Base-by-base conservation (phyloP, 2,888 invertebrate species). In the Epsilonema sp. region DNA sequence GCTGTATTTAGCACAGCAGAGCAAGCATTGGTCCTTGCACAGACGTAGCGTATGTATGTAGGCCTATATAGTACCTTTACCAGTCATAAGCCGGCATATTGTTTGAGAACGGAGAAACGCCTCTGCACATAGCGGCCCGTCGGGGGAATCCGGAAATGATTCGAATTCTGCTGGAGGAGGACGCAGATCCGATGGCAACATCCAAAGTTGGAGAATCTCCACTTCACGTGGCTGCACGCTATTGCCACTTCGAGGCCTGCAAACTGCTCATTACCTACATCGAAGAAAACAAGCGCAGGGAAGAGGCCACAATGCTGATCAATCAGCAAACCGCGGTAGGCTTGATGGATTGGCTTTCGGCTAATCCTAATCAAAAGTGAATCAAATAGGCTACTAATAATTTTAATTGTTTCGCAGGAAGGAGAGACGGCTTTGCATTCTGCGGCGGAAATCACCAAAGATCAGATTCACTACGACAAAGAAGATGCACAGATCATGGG, bases 141-240 rank as follows among this genome's bases (percentile, higher is more conserved):
- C 78, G 81, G 60, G 97, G 94, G 0, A 89, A 90, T 66, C 70
- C 87, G 45, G 76, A 79, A 46, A 85, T 90, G 5, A 74, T 89
- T 44, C 70, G 80, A 55, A 75, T 90, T 4, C 73, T 97, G 13
- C 71, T 97, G 25, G 83, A 86, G 64, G 94, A 94, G 62, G 85
- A 82, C 1, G 94, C 90, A 0, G 87, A 94, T 69, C 87, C 92
- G 0, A 75, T 82, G 44, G 51, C 60, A 13, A 49, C 61, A 66
- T 85, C 90, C 38, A 85, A 87, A 75, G 86, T 86, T 67, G 62
- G 92, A 2, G 92, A 94, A 72, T 94, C 90, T 0, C 83, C 94
- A 0, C 73, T 97, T 19, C 94, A 97, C 63, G 76, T 94, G 65
- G 90, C 92, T 2, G 85, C 87, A 59, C 75, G 83, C 51, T 61